Base-by-base conservation (phyloP, 2,888 invertebrate species). In the Drosophila anomalata region DNA sequence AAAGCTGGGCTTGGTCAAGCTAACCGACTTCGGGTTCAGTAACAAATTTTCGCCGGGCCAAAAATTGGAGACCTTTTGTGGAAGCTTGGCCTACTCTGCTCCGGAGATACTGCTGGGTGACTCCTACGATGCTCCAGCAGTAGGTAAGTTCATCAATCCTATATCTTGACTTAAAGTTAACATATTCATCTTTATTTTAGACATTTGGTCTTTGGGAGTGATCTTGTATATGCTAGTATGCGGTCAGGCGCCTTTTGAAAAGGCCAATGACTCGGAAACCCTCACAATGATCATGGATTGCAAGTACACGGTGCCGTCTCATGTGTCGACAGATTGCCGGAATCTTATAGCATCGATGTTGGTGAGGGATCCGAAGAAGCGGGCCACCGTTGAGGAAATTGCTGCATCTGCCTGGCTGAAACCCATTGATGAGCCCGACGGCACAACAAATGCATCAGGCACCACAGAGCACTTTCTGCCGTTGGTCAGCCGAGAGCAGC, bases 211-310 rank as follows among this genome's bases (percentile, higher is more conserved):
- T 6, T 93, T 99, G 63, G 99, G 99, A 63, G 99, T 99, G 14
- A 99, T 99, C 89, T 93, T 99, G 47, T 99, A 97, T 92, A 99
- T 99, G 99, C 93, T 99, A 89, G 99, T 99, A 5, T 98, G 97
- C 92, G 99, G 99, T 6, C 96, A 97, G 90, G 96, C 99, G 36
- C 99, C 99, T 6, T 99, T 99, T 92, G 98, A 99, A 93, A 99
- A 99, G 93, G 98, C 99, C 31, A 99, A 99, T 92, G 99, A 99
- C 92, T 98, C 98, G 88, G 99, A 99, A 94, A 99, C 99, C 0
- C 93, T 99, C 59, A 99, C 98, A 31, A 99, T 98, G 97, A 99
- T 99, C 78, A 98, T 99, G 97, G 99, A 99, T 92, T 99, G 99
- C 93, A 98, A 98, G 93, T 99, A 98, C 91, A 95, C 95, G 65